Evolutionary conservation across 2,888 invertebrate genomes (phyloP).

Genomic region (Rhingia campestris): DNA sequence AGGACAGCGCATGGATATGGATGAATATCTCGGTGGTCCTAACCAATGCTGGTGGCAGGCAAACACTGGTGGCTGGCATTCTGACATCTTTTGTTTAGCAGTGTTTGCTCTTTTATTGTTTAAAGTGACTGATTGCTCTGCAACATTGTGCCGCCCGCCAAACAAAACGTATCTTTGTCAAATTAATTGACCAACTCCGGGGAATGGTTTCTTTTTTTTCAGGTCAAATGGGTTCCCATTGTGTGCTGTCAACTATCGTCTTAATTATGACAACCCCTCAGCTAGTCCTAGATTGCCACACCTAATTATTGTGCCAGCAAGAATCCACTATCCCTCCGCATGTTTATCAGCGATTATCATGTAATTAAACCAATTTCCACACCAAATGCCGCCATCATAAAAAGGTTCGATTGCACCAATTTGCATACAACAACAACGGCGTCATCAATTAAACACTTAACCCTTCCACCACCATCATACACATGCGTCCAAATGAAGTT

Average conservation of each 20-base stretch:
- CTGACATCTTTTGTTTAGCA: slow-evolving; percentile 25
- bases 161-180: neutral
- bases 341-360: slow-evolving; percentile 41
- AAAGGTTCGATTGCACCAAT: slow-evolving; percentile 22
- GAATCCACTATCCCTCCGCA: slow-evolving; percentile 8
- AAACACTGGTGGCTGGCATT: slow-evolving; percentile 10
- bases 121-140: slow-evolving; percentile 23
- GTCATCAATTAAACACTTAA: slow-evolving; percentile 68
- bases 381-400: slow-evolving; percentile 52
- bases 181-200: slow-evolving; percentile 12
- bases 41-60: neutral
- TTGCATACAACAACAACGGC: slow-evolving; percentile 17
- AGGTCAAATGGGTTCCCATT: neutral
- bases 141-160: slow-evolving; percentile 9
- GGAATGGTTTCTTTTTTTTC: slow-evolving; percentile 11
- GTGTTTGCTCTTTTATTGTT: slow-evolving; percentile 7
- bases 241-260: neutral
- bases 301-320: slow-evolving; percentile 21
- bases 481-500: slow-evolving; percentile 65
- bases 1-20: slow-evolving; percentile 8
- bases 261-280: neutral
- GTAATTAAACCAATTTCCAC: slow-evolving; percentile 38
- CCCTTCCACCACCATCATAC: slow-evolving; percentile 51
- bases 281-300: neutral
- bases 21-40: neutral